Evolutionary conservation across 2,113 vertebrate species (phyloP).

Genomic region (Tupaia chinensis): DNA sequence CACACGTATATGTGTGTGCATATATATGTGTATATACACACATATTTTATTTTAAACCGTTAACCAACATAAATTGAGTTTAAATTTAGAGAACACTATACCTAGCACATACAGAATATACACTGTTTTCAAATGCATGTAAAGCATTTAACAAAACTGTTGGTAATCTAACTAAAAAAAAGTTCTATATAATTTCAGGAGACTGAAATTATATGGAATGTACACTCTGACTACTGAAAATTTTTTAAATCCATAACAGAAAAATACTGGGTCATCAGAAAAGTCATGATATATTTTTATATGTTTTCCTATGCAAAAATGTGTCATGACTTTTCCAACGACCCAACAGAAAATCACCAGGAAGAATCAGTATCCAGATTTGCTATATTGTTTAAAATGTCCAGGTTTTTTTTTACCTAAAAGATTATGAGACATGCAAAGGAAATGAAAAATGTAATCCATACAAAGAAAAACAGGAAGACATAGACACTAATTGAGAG

Average conservation of each 20-base stretch:
- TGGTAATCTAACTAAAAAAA: neutral
- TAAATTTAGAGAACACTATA: neutral
- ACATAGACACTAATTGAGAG: neutral
- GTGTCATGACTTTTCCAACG: too few species aligned
- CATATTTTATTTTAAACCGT: neutral
- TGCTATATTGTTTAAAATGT: neutral
- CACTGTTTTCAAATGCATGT: neutral
- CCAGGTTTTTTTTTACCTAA: neutral
- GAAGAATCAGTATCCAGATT: neutral
- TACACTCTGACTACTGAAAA: neutral
- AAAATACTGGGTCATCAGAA: too few species aligned
- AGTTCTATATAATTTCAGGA: too few species aligned
- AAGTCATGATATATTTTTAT: too few species aligned
- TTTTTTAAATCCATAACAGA: neutral
- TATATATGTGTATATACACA: too few species aligned
- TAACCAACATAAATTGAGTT: neutral
- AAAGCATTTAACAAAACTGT: neutral
- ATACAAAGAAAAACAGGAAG: neutral
- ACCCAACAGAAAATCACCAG: neutral
- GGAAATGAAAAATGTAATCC: neutral
- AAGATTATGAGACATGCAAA: neutral
- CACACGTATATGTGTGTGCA: too few species aligned
- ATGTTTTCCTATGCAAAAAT: too few species aligned
- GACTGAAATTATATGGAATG: too few species aligned
- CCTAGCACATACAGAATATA: neutral